phyloP scores from a whole-genome alignment of 2,888 invertebrate genomes.

The Dyspetes luteomarginatus region DNA sequence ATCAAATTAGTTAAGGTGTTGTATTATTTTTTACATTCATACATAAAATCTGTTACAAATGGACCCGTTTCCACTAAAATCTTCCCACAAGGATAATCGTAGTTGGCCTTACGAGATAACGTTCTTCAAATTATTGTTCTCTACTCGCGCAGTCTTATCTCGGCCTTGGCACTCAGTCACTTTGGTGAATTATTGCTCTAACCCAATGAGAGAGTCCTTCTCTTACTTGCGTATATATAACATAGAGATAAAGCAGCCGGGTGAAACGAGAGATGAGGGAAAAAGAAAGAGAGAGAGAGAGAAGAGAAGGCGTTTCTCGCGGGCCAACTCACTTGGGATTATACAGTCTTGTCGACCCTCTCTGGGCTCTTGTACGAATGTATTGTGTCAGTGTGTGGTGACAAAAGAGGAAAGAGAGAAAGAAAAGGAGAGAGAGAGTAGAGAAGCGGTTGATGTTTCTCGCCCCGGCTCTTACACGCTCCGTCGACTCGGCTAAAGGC shows the following conservation, averaged over 20 bases:
- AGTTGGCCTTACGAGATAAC: constrained; percentile 21
- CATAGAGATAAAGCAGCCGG: constrained; percentile 59
- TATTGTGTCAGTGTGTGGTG: constrained; percentile 69
- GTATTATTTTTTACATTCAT: too few relatives aligned
- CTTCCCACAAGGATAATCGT: constrained; percentile 25
- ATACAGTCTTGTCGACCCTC: constrained; percentile 28
- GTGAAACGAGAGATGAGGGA: constrained; percentile 34
- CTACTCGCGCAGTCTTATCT: constrained; percentile 53
- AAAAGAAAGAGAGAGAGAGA: constrained; percentile 33
- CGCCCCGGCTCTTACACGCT: constrained; percentile 67
- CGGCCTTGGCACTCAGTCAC: constrained; percentile 62
- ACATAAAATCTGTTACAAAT: constrained; percentile 13
- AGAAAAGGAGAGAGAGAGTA: constrained; percentile 13
- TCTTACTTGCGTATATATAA: constrained; percentile 27
- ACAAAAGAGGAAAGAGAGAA: constrained; percentile 57
- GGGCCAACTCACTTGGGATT: constrained; percentile 58
- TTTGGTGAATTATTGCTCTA: constrained; percentile 61
- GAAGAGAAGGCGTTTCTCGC: constrained; percentile 45
- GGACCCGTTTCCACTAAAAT: background rate
- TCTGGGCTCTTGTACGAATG: constrained; percentile 66
- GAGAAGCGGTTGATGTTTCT: constrained; percentile 44
- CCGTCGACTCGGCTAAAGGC: constrained; percentile 67
- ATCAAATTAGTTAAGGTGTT: too few relatives aligned
- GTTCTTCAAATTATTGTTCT: constrained; percentile 49
- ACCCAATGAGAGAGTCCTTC: constrained; percentile 56